Evolutionary conservation across 2,113 vertebrate genomes (phyloP).

Genomic region (Heptranchias perlo): DNA sequence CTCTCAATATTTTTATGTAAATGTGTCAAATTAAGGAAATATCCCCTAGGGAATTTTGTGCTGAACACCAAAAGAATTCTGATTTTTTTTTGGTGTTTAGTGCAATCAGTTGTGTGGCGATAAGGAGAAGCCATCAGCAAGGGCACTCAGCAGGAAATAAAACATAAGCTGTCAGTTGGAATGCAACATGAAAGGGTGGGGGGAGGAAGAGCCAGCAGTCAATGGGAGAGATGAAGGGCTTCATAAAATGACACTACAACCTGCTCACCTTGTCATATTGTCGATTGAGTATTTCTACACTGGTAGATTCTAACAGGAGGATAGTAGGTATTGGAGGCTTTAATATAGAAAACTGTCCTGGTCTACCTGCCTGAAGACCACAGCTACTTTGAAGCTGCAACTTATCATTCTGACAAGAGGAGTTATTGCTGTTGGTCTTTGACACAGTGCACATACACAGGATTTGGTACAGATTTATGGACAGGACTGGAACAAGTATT

Average conservation of each 20-base stretch:
- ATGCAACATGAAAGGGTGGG: neutral
- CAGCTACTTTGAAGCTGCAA: constrained; percentile 1
- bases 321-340: neutral
- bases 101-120: neutral
- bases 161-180: neutral
- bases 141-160: neutral
- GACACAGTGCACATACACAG: neutral
- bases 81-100: neutral
- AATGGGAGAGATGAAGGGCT: neutral
- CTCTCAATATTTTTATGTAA: neutral
- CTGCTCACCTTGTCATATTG: neutral
- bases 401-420: neutral
- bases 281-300: neutral
- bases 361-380: neutral
- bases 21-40: neutral
- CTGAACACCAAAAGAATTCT: neutral
- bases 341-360: neutral
- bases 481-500: neutral
- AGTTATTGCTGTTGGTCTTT: neutral
- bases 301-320: neutral
- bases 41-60: neutral
- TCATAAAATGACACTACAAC: neutral
- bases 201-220: neutral
- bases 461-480: neutral
- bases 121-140: neutral